A percentile compares a stretch with the other conserved stretches of the same genome.
Conservation (phyloP, 92 coral and sea anemone genomes). For the Meandrina meandrites region DNA sequence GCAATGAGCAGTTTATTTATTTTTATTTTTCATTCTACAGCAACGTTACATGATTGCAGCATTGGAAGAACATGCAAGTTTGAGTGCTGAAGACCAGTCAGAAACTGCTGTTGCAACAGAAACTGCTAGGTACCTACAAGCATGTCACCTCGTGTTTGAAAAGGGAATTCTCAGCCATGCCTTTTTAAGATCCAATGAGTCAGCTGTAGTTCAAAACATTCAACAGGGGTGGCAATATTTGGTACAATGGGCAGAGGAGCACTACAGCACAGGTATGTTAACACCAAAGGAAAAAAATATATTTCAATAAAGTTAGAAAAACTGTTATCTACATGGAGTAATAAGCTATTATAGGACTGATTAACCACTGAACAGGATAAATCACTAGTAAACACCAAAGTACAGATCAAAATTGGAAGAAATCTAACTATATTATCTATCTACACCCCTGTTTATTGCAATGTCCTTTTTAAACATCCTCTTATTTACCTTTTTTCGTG, state of each 20-base stretch:
- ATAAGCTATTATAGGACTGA: background rate
- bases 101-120: background rate
- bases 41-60: slow-evolving; percentile 12
- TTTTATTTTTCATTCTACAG: background rate
- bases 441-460: background rate
- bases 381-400: background rate
- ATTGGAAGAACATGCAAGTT: slow-evolving; percentile 25
- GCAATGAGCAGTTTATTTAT: no score
- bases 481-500: background rate
- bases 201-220: slow-evolving; percentile 23
- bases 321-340: background rate
- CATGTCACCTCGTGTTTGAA: slow-evolving; percentile 49
- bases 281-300: no score
- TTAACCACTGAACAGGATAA: background rate
- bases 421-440: no score
- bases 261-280: slow-evolving; percentile 24
- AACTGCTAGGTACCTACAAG: slow-evolving; percentile 40
- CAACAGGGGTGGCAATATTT: slow-evolving; percentile 37
- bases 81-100: background rate
- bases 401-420: background rate
- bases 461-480: background rate
- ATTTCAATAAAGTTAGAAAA: no score
- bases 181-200: slow-evolving; percentile 2
- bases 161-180: slow-evolving; percentile 42
- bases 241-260: slow-evolving; percentile 40